A percentile compares a stretch with the other conserved stretches of the same genome.
phyloP scores from a whole-genome alignment of 2,888 invertebrate species.

The Torymus texanus region DNA sequence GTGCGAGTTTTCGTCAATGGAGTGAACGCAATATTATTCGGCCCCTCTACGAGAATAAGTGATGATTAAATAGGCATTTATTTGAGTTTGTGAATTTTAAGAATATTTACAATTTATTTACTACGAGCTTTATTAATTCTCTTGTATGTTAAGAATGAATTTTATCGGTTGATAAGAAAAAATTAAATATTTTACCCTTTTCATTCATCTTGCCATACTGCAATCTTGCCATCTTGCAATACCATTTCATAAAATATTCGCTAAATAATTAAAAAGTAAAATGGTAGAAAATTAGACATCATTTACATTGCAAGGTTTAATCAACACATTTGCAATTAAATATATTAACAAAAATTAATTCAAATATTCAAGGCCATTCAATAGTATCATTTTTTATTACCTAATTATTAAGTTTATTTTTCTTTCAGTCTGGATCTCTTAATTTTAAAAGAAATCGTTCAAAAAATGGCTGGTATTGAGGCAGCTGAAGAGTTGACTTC shows the following conservation, averaged over 20 bases:
- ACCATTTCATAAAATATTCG: too few species aligned
- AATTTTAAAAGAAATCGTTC: constrained; percentile 96
- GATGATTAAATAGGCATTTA: constrained; percentile 44
- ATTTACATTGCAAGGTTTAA: too few species aligned
- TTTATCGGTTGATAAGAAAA: background rate
- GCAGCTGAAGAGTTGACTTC: constrained; percentile 96
- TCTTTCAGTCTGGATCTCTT: constrained; percentile 88
- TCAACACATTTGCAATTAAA: too few species aligned
- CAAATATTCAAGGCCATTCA: too few species aligned
- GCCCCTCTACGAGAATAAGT: constrained; percentile 40
- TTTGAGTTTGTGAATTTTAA: constrained; percentile 40
- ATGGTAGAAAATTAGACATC: too few species aligned
- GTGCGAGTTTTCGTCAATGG: constrained; percentile 47
- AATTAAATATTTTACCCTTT: too few species aligned
- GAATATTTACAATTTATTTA: constrained; percentile 14
- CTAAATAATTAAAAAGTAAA: too few species aligned
- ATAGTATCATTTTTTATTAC: background rate
- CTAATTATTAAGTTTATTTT: background rate
- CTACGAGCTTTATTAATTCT: background rate
- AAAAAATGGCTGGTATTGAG: constrained; percentile 99
- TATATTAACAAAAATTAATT: too few species aligned
- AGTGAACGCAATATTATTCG: constrained; percentile 27
- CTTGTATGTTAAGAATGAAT: constrained; percentile 1
- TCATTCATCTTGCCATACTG: too few species aligned
- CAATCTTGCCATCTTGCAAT: too few species aligned